Evolutionary conservation across 2,113 vertebrate species (phyloP).

Genomic region (Pyxicephalus adspersus): DNA sequence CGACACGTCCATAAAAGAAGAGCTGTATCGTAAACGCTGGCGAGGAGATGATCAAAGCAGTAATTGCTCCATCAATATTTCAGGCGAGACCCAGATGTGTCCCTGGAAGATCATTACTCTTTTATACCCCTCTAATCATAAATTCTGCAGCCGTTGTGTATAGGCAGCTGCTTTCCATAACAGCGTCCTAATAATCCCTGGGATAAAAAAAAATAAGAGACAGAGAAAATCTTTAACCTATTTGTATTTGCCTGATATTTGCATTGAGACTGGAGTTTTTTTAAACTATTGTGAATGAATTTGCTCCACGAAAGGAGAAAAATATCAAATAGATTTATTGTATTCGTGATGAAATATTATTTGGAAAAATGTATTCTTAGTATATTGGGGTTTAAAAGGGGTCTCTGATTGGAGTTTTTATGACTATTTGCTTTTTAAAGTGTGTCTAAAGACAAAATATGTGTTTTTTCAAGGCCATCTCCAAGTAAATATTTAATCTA

Average conservation of each 20-base stretch:
- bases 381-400: no score
- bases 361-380: no score
- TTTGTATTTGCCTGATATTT: constrained; percentile 30
- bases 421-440: no score
- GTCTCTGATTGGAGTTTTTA: no score
- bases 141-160: constrained; percentile 10
- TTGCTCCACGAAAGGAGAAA: neutral
- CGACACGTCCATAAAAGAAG: constrained; percentile 30
- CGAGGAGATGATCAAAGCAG: constrained; percentile 14
- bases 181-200: neutral
- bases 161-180: constrained; percentile 47
- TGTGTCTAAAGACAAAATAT: no score
- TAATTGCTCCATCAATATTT: constrained; percentile 49
- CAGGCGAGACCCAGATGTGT: constrained; percentile 49
- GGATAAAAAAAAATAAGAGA: neutral
- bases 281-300: constrained; percentile 7
- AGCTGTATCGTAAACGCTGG: constrained; percentile 12
- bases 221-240: constrained; percentile 40
- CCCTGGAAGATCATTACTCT: constrained; percentile 46
- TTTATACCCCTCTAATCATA: constrained; percentile 47
- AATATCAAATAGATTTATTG: no score
- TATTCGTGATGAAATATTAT: no score
- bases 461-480: no score
- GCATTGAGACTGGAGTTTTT: constrained; percentile 23
- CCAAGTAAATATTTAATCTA: no score